Conservation (phyloP, 2,113 vertebrate genomes). For the Dipodomys merriami region DNA sequence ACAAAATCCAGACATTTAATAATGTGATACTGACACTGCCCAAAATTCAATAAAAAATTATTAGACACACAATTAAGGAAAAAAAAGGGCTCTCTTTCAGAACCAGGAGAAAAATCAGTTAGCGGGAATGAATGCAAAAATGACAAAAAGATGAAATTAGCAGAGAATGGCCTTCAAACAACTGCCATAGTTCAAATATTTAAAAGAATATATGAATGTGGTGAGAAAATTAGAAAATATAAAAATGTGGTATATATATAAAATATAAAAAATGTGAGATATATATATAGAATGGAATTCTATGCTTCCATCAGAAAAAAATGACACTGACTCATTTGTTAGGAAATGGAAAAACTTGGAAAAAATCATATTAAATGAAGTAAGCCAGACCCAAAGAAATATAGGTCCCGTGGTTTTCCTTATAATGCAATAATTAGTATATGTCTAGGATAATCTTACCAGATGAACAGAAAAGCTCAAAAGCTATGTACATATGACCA, state of each 20-base stretch:
- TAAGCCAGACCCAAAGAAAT: too few species aligned
- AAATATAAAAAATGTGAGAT: too few species aligned
- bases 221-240: not conserved
- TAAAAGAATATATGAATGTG: not conserved
- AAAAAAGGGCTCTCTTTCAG: not conserved
- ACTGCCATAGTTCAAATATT: not conserved
- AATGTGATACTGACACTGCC: not conserved
- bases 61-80: not conserved
- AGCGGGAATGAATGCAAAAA: not conserved
- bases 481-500: too few species aligned
- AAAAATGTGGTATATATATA: not conserved
- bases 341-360: too few species aligned
- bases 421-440: too few species aligned
- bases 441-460: too few species aligned
- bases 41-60: not conserved
- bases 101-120: not conserved
- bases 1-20: constrained; percentile 12
- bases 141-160: constrained; percentile 34
- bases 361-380: too few species aligned
- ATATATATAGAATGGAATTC: too few species aligned
- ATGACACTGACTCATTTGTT: too few species aligned
- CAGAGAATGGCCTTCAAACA: not conserved
- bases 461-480: too few species aligned
- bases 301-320: too few species aligned
- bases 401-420: too few species aligned